Evolutionary conservation across 2,113 vertebrate genomes (phyloP).

Genomic region (Atherinomorus stipes): DNA sequence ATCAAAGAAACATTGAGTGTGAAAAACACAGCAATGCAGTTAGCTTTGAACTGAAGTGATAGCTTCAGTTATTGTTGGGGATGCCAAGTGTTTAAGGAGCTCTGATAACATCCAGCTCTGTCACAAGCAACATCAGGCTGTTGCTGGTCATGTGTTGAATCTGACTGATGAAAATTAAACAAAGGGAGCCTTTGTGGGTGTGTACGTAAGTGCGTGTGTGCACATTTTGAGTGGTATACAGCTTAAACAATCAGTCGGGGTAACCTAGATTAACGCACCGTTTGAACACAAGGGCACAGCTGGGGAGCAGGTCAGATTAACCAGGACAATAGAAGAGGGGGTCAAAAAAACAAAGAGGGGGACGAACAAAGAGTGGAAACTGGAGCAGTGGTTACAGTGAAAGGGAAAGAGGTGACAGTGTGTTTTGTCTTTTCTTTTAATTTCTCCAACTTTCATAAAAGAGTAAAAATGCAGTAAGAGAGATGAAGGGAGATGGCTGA

Average conservation of each 20-base stretch:
- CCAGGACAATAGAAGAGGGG: constrained; percentile 53
- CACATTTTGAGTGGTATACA: constrained; percentile 16
- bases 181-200: constrained; percentile 32
- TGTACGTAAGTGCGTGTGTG: constrained; percentile 25
- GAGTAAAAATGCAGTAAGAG: neutral
- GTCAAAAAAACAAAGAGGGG: neutral
- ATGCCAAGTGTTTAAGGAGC: constrained; percentile 35
- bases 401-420: neutral
- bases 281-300: constrained; percentile 66
- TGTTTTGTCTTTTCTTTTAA: no score
- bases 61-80: constrained; percentile 53
- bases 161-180: constrained; percentile 41
- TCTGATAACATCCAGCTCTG: constrained; percentile 56
- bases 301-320: constrained; percentile 59
- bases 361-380: constrained; percentile 10
- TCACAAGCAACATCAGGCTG: constrained; percentile 32
- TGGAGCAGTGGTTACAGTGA: neutral
- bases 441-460: neutral
- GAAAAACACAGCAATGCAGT: constrained; percentile 31
- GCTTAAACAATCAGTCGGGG: constrained; percentile 60
- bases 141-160: constrained; percentile 57
- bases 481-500: neutral
- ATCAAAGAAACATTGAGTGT: constrained; percentile 32
- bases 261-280: constrained; percentile 76
- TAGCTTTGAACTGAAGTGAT: constrained; percentile 42